Percentiles rank a stretch among this genome's conserved stretches.
phyloP scores from a whole-genome alignment of 2,113 vertebrate genomes.

The Pycnonotus jocosus region DNA sequence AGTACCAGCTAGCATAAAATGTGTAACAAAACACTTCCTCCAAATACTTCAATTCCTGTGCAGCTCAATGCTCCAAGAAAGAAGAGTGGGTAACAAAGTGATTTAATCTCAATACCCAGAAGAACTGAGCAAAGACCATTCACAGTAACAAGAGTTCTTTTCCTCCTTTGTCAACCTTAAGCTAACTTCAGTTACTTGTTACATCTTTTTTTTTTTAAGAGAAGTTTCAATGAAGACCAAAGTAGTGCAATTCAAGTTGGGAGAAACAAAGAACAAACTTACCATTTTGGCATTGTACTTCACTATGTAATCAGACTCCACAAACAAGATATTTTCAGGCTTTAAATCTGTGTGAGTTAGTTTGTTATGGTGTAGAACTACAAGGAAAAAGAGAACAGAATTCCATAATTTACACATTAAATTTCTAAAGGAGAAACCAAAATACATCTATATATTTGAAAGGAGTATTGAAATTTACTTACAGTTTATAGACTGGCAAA shows the following conservation, averaged over 20 bases:
- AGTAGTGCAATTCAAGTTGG: not conserved
- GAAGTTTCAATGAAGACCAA: not conserved
- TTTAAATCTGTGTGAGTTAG: constrained; percentile 96
- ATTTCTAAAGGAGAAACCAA: not conserved
- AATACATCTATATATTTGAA: not conserved
- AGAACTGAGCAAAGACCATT: not conserved
- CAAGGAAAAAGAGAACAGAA: constrained; percentile 15
- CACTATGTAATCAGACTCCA: constrained; percentile 87
- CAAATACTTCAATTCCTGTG: not conserved
- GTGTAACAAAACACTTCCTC: not conserved
- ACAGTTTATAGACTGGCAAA: constrained; percentile 89
- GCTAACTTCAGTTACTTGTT: not conserved
- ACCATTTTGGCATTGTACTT: constrained; percentile 90
- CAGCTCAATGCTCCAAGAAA: not conserved
- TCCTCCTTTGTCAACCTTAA: not conserved
- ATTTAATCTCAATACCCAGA: not conserved
- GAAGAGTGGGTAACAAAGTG: not conserved
- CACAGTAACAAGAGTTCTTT: not conserved
- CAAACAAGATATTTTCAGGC: constrained; percentile 96
- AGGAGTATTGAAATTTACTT: constrained; percentile 66
- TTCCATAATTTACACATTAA: not conserved
- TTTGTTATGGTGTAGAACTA: constrained; percentile 93
- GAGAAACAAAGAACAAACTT: constrained; percentile 38
- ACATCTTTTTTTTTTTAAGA: rapidly evolving
- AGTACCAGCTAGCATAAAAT: not conserved